Base-by-base conservation (phyloP, 2,113 vertebrate species). In the Prionailurus bengalensis region DNA sequence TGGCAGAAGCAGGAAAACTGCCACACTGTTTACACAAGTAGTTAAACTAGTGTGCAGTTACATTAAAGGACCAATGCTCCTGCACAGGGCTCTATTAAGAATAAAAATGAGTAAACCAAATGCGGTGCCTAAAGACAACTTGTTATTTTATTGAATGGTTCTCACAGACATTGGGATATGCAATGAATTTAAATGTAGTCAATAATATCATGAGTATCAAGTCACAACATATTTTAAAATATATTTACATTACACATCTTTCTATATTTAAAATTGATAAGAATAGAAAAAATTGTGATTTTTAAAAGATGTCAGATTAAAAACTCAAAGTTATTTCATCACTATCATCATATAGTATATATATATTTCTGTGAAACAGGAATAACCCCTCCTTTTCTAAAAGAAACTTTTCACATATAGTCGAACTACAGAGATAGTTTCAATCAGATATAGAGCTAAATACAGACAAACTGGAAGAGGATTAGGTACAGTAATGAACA, bases 131-230 rank as follows among this genome's bases (percentile, higher is more conserved):
- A 98, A 94, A 97, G 61, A 93, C 19, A 74, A 93, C 90, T 94
- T 89, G 61, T 95, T 83, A 95, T 94, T 98, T 98, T 98, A 98
- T 97, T 96, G 74, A 98, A 96, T 66, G 48, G 48, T 95, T 97
- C 94, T 95, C 91, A 97, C 42, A 97, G 70, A 97, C 68, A 92
- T 63, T 91, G 48, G 25, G 25, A 96, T 83, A 95, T 83, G 86
- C 91, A 97, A 96, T 91, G 17, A 91, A 96, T 82, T 94, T 93
- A 98, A 97, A 94, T 79, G 66, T 93, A 86, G 31, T 96, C 63
- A 93, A 82, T 89, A 92, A 96, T 94, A 97, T 74, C 66, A 86
- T 89, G 23, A 93, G 11, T 66, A 65, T 84, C n/a, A 94, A 96
- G 58, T 92, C 86, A 97, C 73, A 98, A 95, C 92, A 96, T 88